Percentiles rank a stretch among this genome's conserved stretches.
phyloP scores from a whole-genome alignment of 2,797 vertebrate species.

The Microtus agrestis region DNA sequence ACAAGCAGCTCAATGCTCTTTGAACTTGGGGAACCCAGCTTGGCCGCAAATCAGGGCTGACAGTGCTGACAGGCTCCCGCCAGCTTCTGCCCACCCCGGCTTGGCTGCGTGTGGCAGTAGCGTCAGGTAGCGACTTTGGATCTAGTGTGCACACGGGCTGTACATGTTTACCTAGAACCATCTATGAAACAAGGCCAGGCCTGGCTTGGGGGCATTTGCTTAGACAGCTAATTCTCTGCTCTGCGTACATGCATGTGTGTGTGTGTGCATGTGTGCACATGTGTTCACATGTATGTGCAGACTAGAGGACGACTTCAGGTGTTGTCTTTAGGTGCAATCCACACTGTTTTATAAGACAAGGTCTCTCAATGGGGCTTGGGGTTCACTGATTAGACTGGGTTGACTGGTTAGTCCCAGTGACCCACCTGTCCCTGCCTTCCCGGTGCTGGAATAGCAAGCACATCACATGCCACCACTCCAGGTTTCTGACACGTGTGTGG shows the following conservation, averaged over 20 bases:
- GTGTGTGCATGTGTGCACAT: too few relatives aligned
- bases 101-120: conserved; percentile 79
- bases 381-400: conserved; percentile 60
- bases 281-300: background rate
- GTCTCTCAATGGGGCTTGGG: background rate
- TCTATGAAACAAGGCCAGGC: conserved; percentile 67
- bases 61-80: conserved; percentile 55
- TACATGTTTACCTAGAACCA: conserved; percentile 83
- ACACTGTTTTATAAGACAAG: background rate
- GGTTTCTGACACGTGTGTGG: background rate
- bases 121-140: conserved; percentile 76
- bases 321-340: background rate
- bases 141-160: background rate
- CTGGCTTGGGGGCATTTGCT: conserved; percentile 79
- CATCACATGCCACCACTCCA: background rate
- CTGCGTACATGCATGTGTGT: too few relatives aligned
- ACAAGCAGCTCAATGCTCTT: conserved; percentile 94
- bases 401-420: background rate
- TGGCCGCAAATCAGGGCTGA: conserved; percentile 90
- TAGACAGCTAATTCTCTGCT: conserved; percentile 73
- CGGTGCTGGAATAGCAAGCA: background rate
- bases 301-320: background rate
- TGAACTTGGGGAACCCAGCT: conserved; percentile 91
- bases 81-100: conserved; percentile 51
- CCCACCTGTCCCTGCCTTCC: background rate